A percentile compares a stretch with the other conserved stretches of the same genome.
phyloP scores from a whole-genome alignment of 2,113 vertebrate species.

The Heliornis fulica region DNA sequence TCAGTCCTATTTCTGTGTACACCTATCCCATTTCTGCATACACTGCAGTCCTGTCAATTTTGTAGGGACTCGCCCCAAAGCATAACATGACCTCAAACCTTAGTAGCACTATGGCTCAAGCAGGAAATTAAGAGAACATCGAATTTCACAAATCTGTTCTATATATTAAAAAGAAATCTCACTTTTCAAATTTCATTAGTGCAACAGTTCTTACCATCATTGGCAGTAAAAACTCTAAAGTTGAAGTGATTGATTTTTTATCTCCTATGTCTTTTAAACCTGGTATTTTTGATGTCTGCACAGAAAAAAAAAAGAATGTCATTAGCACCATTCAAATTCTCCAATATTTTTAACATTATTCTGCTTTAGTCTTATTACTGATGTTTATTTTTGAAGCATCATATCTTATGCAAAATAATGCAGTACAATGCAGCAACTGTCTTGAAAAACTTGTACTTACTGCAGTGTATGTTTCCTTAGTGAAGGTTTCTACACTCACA shows the following conservation, averaged over 20 bases:
- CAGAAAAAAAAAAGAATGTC: background rate
- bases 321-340: background rate
- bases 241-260: conserved; percentile 16
- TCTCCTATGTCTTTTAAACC: background rate
- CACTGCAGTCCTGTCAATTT: background rate
- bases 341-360: background rate
- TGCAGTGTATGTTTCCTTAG: background rate
- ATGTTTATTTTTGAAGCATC: background rate
- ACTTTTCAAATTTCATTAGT: background rate
- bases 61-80: background rate
- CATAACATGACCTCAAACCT: background rate
- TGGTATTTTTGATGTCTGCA: background rate
- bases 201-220: conserved; percentile 16
- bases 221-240: background rate
- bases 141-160: background rate
- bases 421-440: background rate
- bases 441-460: background rate
- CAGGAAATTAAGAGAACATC: background rate
- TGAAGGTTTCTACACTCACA: background rate
- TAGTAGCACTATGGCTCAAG: background rate
- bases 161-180: background rate
- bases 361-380: background rate
- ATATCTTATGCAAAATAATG: background rate
- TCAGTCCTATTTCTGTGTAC: background rate
- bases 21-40: too few relatives aligned